Percentiles rank a stretch among this genome's conserved stretches.
These are phyloP conservation scores for Typhlichthys subterraneus DNA, from an alignment of 2,797 vertebrate genomes.

Conservation along the genomic window DNA sequence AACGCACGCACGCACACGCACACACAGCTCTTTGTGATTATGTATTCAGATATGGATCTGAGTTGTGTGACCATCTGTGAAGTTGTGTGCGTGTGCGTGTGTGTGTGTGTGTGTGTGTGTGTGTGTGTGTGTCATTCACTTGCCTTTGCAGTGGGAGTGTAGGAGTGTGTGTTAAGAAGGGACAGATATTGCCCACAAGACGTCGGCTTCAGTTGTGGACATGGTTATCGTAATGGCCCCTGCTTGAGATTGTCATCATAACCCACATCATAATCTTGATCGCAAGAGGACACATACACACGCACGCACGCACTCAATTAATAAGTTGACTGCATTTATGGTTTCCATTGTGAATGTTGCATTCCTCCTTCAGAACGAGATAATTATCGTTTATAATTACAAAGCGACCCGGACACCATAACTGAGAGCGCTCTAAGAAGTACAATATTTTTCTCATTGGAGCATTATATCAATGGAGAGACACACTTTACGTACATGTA, in stretches of 20 bases:
- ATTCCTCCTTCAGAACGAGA: conserved; percentile 35
- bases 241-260: conserved; percentile 11
- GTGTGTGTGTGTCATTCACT: neutral
- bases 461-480: conserved; percentile 23
- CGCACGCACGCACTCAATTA: neutral
- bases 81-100: neutral
- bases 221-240: conserved; percentile 29
- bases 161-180: conserved; percentile 2
- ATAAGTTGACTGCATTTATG: conserved; percentile 1
- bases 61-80: conserved; percentile 29
- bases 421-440: conserved; percentile 31
- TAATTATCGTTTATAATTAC: conserved; percentile 54
- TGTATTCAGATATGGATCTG: conserved; percentile 6
- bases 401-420: conserved; percentile 27
- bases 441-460: conserved; percentile 45
- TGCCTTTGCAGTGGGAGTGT: neutral
- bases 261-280: neutral
- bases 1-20: neutral
- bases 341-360: conserved; percentile 19
- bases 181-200: conserved; percentile 6
- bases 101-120: neutral
- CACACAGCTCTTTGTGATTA: conserved; percentile 16
- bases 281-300: neutral
- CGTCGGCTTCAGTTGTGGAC: conserved; percentile 15
- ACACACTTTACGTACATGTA: neutral